These are phyloP conservation scores for Anniella stebbinsi DNA, from an alignment of 2,797 vertebrate genomes.

Conservation along the genomic window DNA sequence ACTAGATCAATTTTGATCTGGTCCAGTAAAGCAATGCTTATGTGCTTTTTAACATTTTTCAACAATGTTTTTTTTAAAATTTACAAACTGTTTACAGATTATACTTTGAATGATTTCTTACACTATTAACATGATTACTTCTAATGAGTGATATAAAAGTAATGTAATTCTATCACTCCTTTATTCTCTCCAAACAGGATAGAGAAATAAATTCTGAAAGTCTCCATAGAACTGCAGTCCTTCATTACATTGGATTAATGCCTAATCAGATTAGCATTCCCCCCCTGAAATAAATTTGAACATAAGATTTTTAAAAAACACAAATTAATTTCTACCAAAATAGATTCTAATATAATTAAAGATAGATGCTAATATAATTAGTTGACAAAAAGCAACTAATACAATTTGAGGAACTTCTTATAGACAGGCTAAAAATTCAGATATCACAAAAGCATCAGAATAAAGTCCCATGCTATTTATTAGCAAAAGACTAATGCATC, in stretches of 20 bases:
- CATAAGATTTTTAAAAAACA: conserved; percentile 19
- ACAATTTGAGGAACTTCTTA: conserved; percentile 15
- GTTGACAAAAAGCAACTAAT: conserved; percentile 36
- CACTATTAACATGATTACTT: not conserved
- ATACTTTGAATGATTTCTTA: not conserved
- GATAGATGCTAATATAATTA: conserved; percentile 39
- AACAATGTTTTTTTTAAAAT: not conserved
- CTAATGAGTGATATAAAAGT: not conserved
- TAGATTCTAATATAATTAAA: conserved; percentile 39
- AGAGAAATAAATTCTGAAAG: conserved; percentile 52
- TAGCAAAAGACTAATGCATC: not conserved
- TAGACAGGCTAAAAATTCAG: not conserved
- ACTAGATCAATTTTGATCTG: not conserved
- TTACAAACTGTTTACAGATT: not conserved
- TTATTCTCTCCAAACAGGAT: conserved; percentile 34
- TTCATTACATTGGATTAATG: conserved; percentile 55
- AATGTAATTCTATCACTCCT: not conserved
- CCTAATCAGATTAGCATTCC: conserved; percentile 62
- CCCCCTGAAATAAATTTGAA: conserved; percentile 60
- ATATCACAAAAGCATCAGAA: not conserved
- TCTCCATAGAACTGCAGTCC: conserved; percentile 53
- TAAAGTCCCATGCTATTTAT: not conserved
- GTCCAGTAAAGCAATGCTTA: not conserved
- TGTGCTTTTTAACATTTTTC: not conserved
- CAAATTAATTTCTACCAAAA: not conserved